phyloP scores from a whole-genome alignment of 2,113 vertebrate genomes.

The Accipiter cooperii region DNA sequence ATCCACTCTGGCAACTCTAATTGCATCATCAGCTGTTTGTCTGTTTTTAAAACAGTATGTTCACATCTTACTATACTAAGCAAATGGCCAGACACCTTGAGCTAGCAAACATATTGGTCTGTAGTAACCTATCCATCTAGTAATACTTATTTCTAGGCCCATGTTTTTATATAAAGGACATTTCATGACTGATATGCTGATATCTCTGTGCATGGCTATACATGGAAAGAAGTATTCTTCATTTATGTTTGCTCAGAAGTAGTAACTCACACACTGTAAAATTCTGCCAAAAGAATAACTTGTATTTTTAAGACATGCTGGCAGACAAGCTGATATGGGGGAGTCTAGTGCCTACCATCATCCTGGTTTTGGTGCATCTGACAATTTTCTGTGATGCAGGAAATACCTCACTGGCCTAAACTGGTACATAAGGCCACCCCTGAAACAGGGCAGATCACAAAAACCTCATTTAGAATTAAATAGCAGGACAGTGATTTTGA shows the following conservation, averaged over 20 bases:
- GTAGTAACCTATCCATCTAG: not conserved
- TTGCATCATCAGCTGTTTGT: not conserved
- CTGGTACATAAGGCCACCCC: not conserved
- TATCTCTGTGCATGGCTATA: not conserved
- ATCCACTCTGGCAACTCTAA: not conserved
- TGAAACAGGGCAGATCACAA: not conserved
- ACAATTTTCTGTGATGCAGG: not conserved
- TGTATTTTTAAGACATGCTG: not conserved
- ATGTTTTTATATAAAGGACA: not conserved
- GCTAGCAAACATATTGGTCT: not conserved
- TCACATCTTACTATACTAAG: not conserved
- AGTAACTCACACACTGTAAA: not conserved
- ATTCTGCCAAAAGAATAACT: not conserved
- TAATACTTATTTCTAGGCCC: not conserved
- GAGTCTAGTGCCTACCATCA: not conserved
- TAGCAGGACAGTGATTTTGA: not conserved
- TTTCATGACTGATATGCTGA: not conserved
- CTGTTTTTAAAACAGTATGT: not conserved
- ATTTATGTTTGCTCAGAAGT: not conserved
- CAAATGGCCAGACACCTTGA: not conserved
- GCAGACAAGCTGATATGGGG: not conserved
- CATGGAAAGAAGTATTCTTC: not conserved
- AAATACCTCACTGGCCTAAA: not conserved
- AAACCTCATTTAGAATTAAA: not conserved
- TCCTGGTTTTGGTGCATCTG: not conserved